phyloP scores from a whole-genome alignment of 1,140 invertebrate genomes.

The Hypsibius dujardini region DNA sequence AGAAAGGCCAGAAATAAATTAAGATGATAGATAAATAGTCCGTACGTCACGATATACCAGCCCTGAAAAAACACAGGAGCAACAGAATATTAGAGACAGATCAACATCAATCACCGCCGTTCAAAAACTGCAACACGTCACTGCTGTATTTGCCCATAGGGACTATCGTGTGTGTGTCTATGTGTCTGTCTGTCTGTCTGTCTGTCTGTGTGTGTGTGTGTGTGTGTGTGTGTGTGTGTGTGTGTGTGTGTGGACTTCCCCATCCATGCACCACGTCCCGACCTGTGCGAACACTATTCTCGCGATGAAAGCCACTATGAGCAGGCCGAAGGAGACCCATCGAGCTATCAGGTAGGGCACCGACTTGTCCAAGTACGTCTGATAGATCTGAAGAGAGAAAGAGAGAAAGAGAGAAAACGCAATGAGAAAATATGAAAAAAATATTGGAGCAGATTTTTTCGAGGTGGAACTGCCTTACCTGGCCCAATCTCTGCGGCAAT shows the following conservation, averaged over 20 bases:
- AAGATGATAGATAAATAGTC: conserved; percentile 92
- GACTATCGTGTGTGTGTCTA: too few relatives aligned
- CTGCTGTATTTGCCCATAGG: too few relatives aligned
- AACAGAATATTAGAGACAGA: too few relatives aligned
- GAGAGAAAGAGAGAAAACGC: conserved; percentile 19
- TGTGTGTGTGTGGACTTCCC: too few relatives aligned
- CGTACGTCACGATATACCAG: conserved; percentile 98
- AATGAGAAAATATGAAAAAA: conserved; percentile 20
- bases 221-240: too few relatives aligned
- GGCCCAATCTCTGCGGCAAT: conserved; percentile 18
- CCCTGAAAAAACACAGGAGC: conserved; percentile 50
- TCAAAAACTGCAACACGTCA: too few relatives aligned
- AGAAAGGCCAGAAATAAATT: conserved; percentile 99
- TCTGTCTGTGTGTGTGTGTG: too few relatives aligned
- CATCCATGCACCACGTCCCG: conserved; percentile 15
- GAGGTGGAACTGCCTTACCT: conserved; percentile 10
- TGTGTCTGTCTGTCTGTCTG: too few relatives aligned
- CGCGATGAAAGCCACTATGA: conserved; percentile 33
- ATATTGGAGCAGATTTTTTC: neutral
- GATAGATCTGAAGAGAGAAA: conserved; percentile 38
- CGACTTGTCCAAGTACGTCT: conserved; percentile 39
- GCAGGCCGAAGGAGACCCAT: conserved; percentile 36
- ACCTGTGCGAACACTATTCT: conserved; percentile 30
- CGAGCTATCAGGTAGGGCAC: conserved; percentile 38
- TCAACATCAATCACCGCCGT: too few relatives aligned